These are phyloP conservation scores for Tenualosa ilisha DNA, from an alignment of 2,797 vertebrate species.

Conservation along the genomic window DNA sequence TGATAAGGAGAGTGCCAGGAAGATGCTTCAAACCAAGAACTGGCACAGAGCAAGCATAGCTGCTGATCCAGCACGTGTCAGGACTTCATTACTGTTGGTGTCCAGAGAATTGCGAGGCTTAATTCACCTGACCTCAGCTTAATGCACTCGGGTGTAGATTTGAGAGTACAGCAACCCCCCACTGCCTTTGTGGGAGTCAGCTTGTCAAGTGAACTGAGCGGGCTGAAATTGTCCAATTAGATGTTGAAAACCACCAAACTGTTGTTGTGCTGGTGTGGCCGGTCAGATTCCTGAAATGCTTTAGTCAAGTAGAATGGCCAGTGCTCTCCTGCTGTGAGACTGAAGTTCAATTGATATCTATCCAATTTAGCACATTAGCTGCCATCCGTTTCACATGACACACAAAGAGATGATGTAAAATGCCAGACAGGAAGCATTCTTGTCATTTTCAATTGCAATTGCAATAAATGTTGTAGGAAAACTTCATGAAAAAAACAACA, in stretches of 20 bases:
- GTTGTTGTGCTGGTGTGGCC: not conserved
- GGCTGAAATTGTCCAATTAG: constrained; percentile 18
- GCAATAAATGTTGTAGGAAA: not conserved
- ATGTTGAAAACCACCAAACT: constrained; percentile 7
- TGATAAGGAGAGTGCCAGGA: not conserved
- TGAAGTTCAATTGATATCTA: not conserved
- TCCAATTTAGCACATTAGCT: not conserved
- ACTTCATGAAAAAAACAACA: not conserved
- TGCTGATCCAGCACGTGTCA: constrained; percentile 21
- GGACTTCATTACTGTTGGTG: constrained; percentile 15
- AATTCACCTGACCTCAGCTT: constrained; percentile 23
- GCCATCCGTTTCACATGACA: not conserved
- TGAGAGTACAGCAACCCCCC: not conserved
- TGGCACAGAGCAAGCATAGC: not conserved
- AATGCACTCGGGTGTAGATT: constrained; percentile 12
- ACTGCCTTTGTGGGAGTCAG: not conserved
- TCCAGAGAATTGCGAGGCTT: constrained; percentile 19
- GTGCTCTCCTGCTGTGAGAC: not conserved
- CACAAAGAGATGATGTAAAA: not conserved
- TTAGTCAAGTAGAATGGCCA: not conserved
- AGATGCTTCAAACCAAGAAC: not conserved
- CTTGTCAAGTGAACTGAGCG: not conserved
- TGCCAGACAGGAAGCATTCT: not conserved
- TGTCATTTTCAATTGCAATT: not conserved
- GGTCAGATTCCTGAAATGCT: not conserved